A percentile compares a stretch with the other conserved stretches of the same genome.
These are phyloP conservation scores for Bungarus multicinctus DNA, from an alignment of 2,113 vertebrate species.

Conservation along the genomic window DNA sequence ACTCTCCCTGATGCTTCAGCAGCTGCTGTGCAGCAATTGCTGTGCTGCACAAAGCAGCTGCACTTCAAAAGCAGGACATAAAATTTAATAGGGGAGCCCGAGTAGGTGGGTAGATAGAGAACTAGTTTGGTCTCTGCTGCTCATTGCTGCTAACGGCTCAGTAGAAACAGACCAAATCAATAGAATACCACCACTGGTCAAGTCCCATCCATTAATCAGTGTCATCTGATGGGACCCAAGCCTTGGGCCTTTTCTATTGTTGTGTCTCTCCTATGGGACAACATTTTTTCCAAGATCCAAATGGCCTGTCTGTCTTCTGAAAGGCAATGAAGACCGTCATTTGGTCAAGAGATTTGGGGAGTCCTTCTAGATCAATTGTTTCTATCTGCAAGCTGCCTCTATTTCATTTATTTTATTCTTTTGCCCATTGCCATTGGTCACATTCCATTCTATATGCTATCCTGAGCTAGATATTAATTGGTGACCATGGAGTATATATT, in stretches of 20 bases:
- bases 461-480: neutral
- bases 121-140: too few species aligned
- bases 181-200: too few species aligned
- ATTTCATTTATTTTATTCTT: neutral
- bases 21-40: too few species aligned
- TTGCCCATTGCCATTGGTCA: neutral
- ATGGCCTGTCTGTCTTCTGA: neutral
- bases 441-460: neutral
- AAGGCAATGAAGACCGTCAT: neutral
- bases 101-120: too few species aligned
- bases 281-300: neutral
- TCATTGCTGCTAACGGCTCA: too few species aligned
- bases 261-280: neutral
- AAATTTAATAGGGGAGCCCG: too few species aligned
- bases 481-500: neutral
- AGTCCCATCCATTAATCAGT: neutral
- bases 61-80: too few species aligned
- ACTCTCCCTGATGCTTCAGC: too few species aligned
- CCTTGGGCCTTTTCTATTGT: neutral
- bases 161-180: too few species aligned
- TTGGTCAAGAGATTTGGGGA: neutral
- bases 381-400: neutral
- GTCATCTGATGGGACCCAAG: neutral
- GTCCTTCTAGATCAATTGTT: neutral
- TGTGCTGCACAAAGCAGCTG: too few species aligned